Evolutionary conservation across 2,113 vertebrate genomes (phyloP), one percentile per base, ranked within the genome.

Genomic region (Cromileptes altivelis): DNA sequence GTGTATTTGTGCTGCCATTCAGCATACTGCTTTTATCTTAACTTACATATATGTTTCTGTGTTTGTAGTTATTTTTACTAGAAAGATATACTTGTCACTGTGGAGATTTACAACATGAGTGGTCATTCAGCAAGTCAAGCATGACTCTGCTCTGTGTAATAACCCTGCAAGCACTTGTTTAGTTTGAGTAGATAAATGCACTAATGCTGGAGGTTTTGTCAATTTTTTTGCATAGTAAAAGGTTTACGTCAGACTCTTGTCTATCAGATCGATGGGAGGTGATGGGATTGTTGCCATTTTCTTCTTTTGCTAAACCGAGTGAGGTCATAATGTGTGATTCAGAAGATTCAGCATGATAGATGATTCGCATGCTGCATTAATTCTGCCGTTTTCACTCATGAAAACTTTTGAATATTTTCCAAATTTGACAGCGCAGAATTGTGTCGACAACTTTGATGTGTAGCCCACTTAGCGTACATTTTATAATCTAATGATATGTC

Each of bases 401-500:
- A 56, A 57, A 67, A 40, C 4, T 18, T 42, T 42, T 14, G 21
- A 57, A 76, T 8, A 57, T 21, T 62, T 37, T 62, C 45, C 21
- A 19, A 13, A 33, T 42, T 19, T 63, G 52, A 37, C 27, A 61
- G 10, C 18, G 10, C 6, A 45, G 50, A 56, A 23, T 33, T 42
- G 15, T 25, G 55, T 25, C 53, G 21, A 33, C 17, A 33, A 3
- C 27, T 49, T 50, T 70, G 57, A 65, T 50, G 65, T 18, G n/a
- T 14, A 18, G 27, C 49, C 18, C n/a, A 12, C 42, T 30, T 14
- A 30, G 17, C 72, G 12, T 42, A n/a, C 2, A 4, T 12, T 52
- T 77, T 23, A 17, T 64, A 37, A 37, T 76, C 25, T n/a, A 47
- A n/a, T 56, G 19, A 63, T 73, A 52, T n/a, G 45, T 69, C 61